Conservation (phyloP, 2,888 invertebrate species). For the Luperina testacea region DNA sequence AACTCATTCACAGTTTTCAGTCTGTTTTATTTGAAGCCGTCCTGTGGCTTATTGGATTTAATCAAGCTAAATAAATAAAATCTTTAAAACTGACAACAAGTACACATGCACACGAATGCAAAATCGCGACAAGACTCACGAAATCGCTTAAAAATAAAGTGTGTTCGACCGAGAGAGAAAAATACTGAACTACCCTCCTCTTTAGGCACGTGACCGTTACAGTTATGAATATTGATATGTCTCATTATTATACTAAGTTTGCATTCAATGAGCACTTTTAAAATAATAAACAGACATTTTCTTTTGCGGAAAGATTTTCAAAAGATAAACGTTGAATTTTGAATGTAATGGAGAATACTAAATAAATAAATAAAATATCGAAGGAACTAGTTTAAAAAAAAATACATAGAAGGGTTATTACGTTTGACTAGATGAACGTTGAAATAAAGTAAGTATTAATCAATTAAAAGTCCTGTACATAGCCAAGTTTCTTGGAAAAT, state of each 20-base stretch:
- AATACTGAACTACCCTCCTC: conserved; percentile 59
- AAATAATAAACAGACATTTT: conserved; percentile 48
- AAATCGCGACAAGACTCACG: conserved; percentile 35
- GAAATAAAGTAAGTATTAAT: not conserved
- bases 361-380: no score
- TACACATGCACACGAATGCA: conserved; percentile 32
- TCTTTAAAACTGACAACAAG: conserved; percentile 33
- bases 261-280: conserved; percentile 37
- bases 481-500: not conserved
- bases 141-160: conserved; percentile 44
- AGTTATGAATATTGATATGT: conserved; percentile 80
- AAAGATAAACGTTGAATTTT: not conserved
- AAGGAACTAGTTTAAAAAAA: not conserved
- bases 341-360: not conserved
- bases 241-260: conserved; percentile 74
- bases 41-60: not conserved
- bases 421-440: not conserved
- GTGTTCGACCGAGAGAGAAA: conserved; percentile 27
- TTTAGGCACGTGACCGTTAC: conserved; percentile 77
- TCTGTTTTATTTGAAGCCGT: not conserved
- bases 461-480: not conserved
- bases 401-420: not conserved
- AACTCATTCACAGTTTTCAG: not conserved
- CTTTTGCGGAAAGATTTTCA: not conserved
- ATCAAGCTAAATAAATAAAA: not conserved